Evolutionary conservation across 2,888 invertebrate species (phyloP).

Genomic region (Micropterix aruncella): DNA sequence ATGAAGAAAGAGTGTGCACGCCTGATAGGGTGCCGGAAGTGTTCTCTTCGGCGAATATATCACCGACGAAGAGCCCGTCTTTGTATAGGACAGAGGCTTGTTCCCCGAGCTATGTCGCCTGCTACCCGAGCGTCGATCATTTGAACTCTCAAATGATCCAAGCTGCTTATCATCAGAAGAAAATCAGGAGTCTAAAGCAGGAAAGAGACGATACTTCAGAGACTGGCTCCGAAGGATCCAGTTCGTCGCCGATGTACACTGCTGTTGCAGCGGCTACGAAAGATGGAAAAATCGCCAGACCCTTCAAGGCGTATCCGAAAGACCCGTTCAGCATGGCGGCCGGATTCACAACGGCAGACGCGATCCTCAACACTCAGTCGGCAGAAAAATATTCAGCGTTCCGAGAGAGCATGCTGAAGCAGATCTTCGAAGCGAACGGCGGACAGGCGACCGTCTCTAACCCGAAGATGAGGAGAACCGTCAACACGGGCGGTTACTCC

Average conservation of each 20-base stretch:
- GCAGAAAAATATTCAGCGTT: slow-evolving; percentile 59
- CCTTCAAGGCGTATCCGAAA: slow-evolving; percentile 60
- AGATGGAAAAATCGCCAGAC: slow-evolving; percentile 34
- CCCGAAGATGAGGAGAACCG: slow-evolving; percentile 55
- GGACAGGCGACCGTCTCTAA: slow-evolving; percentile 42
- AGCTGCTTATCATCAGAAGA: slow-evolving; percentile 8
- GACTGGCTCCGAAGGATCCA: slow-evolving; percentile 11
- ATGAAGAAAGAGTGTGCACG: slow-evolving; percentile 1
- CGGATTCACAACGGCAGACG: slow-evolving; percentile 26
- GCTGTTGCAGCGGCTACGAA: slow-evolving; percentile 15
- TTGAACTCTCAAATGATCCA: slow-evolving; percentile 8
- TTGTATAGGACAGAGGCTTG: neutral
- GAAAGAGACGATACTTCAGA: slow-evolving; percentile 8
- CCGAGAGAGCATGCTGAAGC: slow-evolving; percentile 50
- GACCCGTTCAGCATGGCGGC: slow-evolving; percentile 47
- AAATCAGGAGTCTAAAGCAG: slow-evolving; percentile 1
- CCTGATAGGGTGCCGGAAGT: neutral
- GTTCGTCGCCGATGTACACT: slow-evolving; percentile 12
- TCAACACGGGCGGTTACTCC: slow-evolving; percentile 15
- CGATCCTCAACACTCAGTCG: slow-evolving; percentile 38
- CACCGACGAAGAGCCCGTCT: neutral
- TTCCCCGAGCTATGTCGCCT: slow-evolving; percentile 7
- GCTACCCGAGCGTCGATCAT: slow-evolving; percentile 7
- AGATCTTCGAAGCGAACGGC: slow-evolving; percentile 48
- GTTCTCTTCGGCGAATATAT: neutral